phyloP scores from a whole-genome alignment of 2,797 vertebrate species.

The Fringilla coelebs region DNA sequence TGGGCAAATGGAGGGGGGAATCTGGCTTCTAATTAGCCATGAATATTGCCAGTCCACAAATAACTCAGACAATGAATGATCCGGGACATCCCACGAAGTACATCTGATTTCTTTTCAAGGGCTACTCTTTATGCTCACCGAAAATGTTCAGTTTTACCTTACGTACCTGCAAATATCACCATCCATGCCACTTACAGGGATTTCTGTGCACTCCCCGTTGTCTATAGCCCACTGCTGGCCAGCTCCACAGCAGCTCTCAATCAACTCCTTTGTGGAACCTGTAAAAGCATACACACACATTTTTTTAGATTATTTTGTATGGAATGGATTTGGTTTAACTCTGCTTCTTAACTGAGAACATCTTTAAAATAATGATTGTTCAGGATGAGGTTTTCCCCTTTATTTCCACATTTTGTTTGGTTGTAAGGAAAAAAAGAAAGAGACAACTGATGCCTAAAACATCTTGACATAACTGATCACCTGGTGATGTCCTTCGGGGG shows the following conservation, averaged over 20 bases:
- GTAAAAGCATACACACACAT: not conserved
- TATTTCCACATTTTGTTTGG: not conserved
- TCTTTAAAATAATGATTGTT: not conserved
- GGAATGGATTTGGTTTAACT: not conserved
- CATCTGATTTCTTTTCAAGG: not conserved
- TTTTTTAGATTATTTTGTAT: not conserved
- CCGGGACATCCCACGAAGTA: not conserved
- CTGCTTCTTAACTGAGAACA: not conserved
- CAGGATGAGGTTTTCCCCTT: not conserved
- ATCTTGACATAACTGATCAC: rapidly evolving
- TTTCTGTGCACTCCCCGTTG: conserved; percentile 80
- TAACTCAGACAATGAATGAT: not conserved
- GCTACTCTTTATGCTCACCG: not conserved
- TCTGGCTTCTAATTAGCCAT: not conserved
- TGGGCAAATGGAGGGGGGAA: not conserved
- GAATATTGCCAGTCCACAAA: not conserved
- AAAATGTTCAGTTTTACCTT: not conserved
- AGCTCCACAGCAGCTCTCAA: conserved; percentile 86
- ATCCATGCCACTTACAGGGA: conserved; percentile 73
- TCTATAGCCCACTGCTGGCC: conserved; percentile 90
- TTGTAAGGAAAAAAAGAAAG: not conserved
- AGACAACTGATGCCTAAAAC: not conserved
- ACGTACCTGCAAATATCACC: conserved; percentile 84
- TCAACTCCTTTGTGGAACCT: conserved; percentile 85
- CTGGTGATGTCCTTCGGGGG: not conserved